These are phyloP conservation scores for Hyppa rectilinea DNA, from an alignment of 2,888 invertebrate genomes.

Conservation along the genomic window DNA sequence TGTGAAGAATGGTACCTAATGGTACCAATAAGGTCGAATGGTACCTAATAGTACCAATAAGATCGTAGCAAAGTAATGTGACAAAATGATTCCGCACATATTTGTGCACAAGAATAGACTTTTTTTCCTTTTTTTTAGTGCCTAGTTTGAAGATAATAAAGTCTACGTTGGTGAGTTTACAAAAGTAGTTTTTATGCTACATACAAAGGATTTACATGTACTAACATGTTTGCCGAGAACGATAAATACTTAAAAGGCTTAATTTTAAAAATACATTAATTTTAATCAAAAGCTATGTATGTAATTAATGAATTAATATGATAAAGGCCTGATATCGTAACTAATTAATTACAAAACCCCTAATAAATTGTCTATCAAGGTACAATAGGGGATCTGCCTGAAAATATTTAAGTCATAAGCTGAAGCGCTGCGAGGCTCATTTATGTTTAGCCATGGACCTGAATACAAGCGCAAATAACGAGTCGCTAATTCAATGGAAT, in stretches of 20 bases:
- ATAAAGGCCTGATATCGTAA: neutral
- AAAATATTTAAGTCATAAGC: slow-evolving; percentile 9
- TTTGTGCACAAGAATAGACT: neutral
- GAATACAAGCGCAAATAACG: neutral
- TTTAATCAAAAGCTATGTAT: neutral
- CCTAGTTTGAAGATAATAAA: neutral
- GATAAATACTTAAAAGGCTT: neutral
- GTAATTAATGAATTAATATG: slow-evolving; percentile 4
- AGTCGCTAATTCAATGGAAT: neutral
- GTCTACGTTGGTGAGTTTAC: neutral
- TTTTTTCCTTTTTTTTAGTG: neutral
- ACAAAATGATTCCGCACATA: neutral
- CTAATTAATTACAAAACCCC: slow-evolving; percentile 23
- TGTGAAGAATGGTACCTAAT: slow-evolving; percentile 23
- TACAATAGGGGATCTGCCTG: too few relatives aligned
- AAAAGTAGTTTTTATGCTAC: neutral
- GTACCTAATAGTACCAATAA: slow-evolving; percentile 10
- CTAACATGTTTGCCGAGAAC: neutral
- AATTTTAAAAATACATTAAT: neutral
- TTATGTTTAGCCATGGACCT: neutral
- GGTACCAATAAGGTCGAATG: slow-evolving; percentile 5
- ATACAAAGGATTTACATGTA: too few relatives aligned
- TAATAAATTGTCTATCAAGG: slow-evolving; percentile 26
- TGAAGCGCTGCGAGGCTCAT: slow-evolving; percentile 6
- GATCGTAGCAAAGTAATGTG: neutral